Conservation (phyloP, 35 echinoderm and acorn worm genomes). For the Stichopus chloronotus region DNA sequence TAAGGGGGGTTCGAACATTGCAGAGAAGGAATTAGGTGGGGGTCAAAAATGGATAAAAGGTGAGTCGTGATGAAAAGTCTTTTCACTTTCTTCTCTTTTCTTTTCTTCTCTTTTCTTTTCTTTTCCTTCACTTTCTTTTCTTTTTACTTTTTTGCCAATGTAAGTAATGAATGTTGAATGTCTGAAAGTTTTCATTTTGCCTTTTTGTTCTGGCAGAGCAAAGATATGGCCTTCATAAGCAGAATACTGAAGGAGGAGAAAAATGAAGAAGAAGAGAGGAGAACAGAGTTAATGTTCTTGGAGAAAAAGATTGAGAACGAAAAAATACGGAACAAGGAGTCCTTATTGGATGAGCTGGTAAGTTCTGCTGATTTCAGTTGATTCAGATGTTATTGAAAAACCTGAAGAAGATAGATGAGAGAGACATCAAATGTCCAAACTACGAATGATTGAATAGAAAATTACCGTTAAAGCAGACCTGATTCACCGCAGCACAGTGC, state of each 20-base stretch:
- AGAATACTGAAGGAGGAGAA: constrained; percentile 78
- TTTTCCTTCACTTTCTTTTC: too few relatives aligned
- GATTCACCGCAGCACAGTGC: too few relatives aligned
- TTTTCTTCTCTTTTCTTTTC: too few relatives aligned
- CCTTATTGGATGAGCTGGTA: constrained; percentile 95
- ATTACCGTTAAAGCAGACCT: too few relatives aligned
- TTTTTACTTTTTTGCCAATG: too few relatives aligned
- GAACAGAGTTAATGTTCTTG: constrained; percentile 68
- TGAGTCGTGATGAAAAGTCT: too few relatives aligned
- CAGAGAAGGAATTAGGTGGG: too few relatives aligned
- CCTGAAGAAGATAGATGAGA: neutral
- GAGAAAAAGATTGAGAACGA: constrained; percentile 76
- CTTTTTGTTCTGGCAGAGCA: constrained; percentile 59
- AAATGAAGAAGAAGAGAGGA: constrained; percentile 72
- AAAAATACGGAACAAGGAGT: constrained; percentile 92
- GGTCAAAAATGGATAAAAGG: too few relatives aligned
- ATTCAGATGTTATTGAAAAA: neutral
- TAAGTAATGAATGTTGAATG: neutral
- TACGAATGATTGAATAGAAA: too few relatives aligned
- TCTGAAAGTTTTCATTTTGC: neutral
- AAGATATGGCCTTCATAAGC: constrained; percentile 70
- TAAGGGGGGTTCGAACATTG: too few relatives aligned
- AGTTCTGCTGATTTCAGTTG: constrained; percentile 4
- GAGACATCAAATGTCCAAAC: neutral
- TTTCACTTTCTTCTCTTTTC: too few relatives aligned